Evolutionary conservation across 1,140 invertebrate species (phyloP).

Genomic region (Cheumatopsyche charites): DNA sequence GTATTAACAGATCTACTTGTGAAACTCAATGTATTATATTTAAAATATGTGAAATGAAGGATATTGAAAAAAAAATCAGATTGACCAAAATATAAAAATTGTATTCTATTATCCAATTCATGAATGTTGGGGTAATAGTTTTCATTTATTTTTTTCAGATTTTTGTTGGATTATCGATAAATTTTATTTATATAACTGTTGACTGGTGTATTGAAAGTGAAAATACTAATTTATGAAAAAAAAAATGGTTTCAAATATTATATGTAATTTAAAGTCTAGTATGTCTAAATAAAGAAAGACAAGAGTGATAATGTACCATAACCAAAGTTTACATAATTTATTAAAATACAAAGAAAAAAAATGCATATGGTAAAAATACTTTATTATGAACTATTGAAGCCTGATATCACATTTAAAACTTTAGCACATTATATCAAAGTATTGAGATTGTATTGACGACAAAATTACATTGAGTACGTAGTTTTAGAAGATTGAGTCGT

Average conservation of each 20-base stretch:
- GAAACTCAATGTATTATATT: no score
- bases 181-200: no score
- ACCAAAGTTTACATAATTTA: constrained; percentile 28
- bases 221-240: not conserved
- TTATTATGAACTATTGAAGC: constrained; percentile 39
- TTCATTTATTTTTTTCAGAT: no score
- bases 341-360: not conserved
- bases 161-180: no score
- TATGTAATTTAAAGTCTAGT: constrained; percentile 10
- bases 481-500: constrained; percentile 63
- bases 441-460: not conserved
- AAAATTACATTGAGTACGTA: constrained; percentile 60
- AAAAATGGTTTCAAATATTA: not conserved
- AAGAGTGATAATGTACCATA: constrained; percentile 49
- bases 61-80: no score
- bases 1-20: no score
- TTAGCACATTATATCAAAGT: constrained; percentile 28
- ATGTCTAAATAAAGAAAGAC: constrained; percentile 44
- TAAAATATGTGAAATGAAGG: no score
- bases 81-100: no score
- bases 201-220: no score
- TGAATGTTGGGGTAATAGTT: not conserved
- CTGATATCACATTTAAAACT: constrained; percentile 40
- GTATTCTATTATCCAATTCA: no score
- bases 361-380: not conserved